Conservation (phyloP, 2,113 vertebrate species). For the Pipa parva region DNA sequence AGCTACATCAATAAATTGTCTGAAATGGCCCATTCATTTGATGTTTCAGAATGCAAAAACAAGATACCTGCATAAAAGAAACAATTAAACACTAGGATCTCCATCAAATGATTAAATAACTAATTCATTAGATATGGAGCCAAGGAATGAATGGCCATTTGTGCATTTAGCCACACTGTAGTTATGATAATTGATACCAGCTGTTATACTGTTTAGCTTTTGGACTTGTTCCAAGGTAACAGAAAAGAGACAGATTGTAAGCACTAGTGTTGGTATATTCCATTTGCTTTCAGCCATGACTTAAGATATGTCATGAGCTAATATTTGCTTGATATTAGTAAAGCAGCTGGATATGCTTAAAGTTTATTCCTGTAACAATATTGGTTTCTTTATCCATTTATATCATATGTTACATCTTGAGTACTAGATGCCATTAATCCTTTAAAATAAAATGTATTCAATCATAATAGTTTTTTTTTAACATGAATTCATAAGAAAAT, state of each 20-base stretch:
- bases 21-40: background rate
- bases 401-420: background rate
- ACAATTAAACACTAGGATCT: constrained; percentile 29
- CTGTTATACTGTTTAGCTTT: constrained; percentile 54
- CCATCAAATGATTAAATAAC: constrained; percentile 50
- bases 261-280: constrained; percentile 11
- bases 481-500: too few relatives aligned
- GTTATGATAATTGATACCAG: constrained; percentile 63
- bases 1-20: background rate
- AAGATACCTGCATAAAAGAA: constrained; percentile 6
- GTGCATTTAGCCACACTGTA: constrained; percentile 50
- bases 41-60: constrained; percentile 4
- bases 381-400: background rate
- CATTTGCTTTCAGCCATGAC: constrained; percentile 21
- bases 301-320: constrained; percentile 21
- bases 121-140: constrained; percentile 49
- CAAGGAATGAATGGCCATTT: constrained; percentile 53
- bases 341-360: constrained; percentile 12
- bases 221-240: constrained; percentile 43
- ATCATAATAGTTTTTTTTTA: too few relatives aligned
- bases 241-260: constrained; percentile 25
- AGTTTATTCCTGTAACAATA: background rate
- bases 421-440: too few relatives aligned
- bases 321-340: constrained; percentile 27
- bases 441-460: too few relatives aligned